Percentiles rank a stretch among this genome's conserved stretches.
phyloP scores from a whole-genome alignment of 2,113 vertebrate genomes.

The Anarhynchus alexandrinus region DNA sequence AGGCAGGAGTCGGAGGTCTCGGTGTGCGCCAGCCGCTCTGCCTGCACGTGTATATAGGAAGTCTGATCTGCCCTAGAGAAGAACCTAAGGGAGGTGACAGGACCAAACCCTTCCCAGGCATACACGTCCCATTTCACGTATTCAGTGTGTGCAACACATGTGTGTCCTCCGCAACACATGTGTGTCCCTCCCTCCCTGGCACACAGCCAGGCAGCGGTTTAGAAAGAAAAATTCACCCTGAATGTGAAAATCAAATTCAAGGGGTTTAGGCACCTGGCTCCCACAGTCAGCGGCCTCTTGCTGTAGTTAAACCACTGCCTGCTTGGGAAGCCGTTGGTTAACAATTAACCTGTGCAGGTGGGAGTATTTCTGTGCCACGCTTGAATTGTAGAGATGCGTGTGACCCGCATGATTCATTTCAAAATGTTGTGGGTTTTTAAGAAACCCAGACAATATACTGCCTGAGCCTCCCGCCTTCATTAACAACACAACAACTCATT shows the following conservation, averaged over 20 bases:
- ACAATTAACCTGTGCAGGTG: neutral
- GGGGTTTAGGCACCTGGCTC: neutral
- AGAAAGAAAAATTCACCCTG: neutral
- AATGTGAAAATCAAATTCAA: accelerated
- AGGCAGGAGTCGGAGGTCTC: neutral
- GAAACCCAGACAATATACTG: neutral
- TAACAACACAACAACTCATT: neutral
- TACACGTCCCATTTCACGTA: neutral
- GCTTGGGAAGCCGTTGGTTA: neutral
- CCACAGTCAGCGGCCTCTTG: neutral
- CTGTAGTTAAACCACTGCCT: neutral
- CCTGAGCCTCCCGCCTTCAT: neutral
- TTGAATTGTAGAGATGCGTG: neutral
- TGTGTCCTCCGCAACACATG: neutral
- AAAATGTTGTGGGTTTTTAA: neutral
- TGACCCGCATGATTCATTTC: neutral
- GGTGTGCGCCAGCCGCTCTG: neutral
- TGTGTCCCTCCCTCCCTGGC: neutral
- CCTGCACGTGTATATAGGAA: no score
- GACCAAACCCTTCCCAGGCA: neutral
- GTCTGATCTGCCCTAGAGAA: neutral
- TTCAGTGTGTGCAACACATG: accelerated
- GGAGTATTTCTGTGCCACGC: neutral
- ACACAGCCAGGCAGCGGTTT: accelerated
- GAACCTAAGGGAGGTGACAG: neutral